These are phyloP conservation scores for Drosophila merina DNA, from an alignment of 2,888 invertebrate genomes.

Conservation along the genomic window DNA sequence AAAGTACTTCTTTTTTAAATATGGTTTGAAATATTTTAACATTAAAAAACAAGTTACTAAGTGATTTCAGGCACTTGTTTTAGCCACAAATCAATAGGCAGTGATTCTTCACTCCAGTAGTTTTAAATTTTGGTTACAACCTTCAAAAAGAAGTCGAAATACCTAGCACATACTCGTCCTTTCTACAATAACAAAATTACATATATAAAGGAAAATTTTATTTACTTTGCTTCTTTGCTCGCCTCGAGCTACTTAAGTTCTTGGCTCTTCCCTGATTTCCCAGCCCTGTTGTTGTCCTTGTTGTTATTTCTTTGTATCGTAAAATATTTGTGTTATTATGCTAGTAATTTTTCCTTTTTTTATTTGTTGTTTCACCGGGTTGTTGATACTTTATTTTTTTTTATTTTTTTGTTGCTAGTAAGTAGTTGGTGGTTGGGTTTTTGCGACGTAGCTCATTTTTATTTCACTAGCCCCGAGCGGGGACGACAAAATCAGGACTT, in stretches of 20 bases:
- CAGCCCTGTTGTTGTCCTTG: constrained; percentile 38
- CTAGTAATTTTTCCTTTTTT: constrained; percentile 68
- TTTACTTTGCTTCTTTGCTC: constrained; percentile 70
- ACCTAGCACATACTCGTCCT: background rate
- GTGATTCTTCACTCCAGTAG: too few relatives aligned
- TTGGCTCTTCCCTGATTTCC: constrained; percentile 67
- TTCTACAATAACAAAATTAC: constrained; percentile 4
- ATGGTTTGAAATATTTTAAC: too few relatives aligned
- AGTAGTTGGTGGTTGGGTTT: constrained; percentile 39
- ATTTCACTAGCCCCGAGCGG: constrained; percentile 62
- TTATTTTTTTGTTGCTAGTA: constrained; percentile 11
- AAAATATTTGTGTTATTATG: constrained; percentile 79
- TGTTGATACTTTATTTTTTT: constrained; percentile 8
- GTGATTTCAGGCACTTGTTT: too few relatives aligned
- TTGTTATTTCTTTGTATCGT: constrained; percentile 55
- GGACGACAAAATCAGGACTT: constrained; percentile 65
- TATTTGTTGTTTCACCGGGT: constrained; percentile 14
- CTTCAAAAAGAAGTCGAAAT: background rate
- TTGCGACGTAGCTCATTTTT: constrained; percentile 71
- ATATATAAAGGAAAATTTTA: constrained; percentile 58
- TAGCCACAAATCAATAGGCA: too few relatives aligned
- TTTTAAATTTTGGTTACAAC: constrained; percentile 4
- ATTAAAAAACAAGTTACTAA: too few relatives aligned
- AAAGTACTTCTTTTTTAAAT: too few relatives aligned
- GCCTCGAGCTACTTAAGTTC: constrained; percentile 77